Evolutionary conservation across 2,113 vertebrate species (phyloP).

Genomic region (Nettapus auritus): DNA sequence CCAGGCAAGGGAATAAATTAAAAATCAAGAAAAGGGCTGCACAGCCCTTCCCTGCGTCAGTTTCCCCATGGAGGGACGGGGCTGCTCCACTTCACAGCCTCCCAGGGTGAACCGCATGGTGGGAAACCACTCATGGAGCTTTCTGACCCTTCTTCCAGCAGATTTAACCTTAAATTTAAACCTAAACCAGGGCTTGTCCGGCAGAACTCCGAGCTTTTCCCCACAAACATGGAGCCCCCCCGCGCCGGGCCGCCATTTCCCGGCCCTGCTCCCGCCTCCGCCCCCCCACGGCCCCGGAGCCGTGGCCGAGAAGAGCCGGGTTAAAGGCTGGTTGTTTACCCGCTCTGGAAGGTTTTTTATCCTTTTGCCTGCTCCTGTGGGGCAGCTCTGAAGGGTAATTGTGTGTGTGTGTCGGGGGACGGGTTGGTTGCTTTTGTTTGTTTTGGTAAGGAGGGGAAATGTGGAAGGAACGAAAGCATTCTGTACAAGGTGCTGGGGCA

Average conservation of each 20-base stretch:
- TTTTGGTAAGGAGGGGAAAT: not conserved
- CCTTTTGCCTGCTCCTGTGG: no score
- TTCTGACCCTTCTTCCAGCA: not conserved
- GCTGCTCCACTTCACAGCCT: not conserved
- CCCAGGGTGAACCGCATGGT: fast-evolving
- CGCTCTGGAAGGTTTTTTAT: no score
- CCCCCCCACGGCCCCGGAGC: no score
- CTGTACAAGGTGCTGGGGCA: not conserved
- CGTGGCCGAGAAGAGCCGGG: no score
- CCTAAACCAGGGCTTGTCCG: not conserved
- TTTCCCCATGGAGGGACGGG: not conserved
- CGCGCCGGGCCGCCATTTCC: fast-evolving
- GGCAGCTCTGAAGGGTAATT: no score
- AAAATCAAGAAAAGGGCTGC: not conserved
- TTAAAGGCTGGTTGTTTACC: no score
- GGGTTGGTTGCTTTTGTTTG: no score
- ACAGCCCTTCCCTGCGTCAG: not conserved
- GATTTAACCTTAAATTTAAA: not conserved
- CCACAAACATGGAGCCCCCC: not conserved
- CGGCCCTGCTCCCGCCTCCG: not conserved
- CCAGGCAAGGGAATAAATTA: not conserved
- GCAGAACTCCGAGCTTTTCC: fast-evolving
- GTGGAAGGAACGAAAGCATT: not conserved
- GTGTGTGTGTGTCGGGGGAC: no score
- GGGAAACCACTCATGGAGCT: not conserved